A percentile compares a stretch with the other conserved stretches of the same genome.
These are phyloP conservation scores for Tyrophagus putrescentiae DNA, from an alignment of 1,140 invertebrate species.

Conservation along the genomic window DNA sequence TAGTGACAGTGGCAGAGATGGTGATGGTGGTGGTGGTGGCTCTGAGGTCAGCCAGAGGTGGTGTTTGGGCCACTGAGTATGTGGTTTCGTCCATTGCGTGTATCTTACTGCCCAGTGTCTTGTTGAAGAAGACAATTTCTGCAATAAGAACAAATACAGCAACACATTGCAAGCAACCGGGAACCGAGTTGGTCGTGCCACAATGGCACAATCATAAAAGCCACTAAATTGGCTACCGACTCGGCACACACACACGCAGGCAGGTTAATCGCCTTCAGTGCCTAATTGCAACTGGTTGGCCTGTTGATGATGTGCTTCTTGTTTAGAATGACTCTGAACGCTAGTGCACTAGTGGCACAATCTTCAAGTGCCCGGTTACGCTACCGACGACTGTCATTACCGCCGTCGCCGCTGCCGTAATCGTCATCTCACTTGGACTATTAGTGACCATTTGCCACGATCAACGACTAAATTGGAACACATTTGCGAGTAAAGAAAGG, in stretches of 20 bases:
- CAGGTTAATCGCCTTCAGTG: constrained; percentile 6
- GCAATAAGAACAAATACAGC: constrained; percentile 15
- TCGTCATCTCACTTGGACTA: background rate
- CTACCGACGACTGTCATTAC: constrained; percentile 3
- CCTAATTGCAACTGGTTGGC: constrained; percentile 9
- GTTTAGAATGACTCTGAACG: background rate
- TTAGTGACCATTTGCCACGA: constrained; percentile 2
- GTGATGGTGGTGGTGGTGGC: too few relatives aligned
- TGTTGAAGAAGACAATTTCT: background rate
- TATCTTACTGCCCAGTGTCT: background rate
- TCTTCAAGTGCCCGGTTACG: constrained; percentile 14
- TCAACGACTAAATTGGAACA: background rate
- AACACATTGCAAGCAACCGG: constrained; percentile 2
- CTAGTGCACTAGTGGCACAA: too few relatives aligned
- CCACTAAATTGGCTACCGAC: constrained; percentile 6
- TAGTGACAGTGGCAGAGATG: too few relatives aligned
- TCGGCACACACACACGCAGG: too few relatives aligned
- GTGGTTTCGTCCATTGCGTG: background rate
- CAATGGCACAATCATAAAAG: constrained; percentile 5
- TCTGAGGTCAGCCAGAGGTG: too few relatives aligned
- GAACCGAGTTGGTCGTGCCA: background rate
- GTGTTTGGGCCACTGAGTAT: background rate
- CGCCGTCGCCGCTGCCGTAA: background rate
- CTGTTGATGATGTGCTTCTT: background rate
- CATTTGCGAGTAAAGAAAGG: too few relatives aligned